phyloP scores from a whole-genome alignment of 2,888 invertebrate species.

The Ephialtes manifestator region DNA sequence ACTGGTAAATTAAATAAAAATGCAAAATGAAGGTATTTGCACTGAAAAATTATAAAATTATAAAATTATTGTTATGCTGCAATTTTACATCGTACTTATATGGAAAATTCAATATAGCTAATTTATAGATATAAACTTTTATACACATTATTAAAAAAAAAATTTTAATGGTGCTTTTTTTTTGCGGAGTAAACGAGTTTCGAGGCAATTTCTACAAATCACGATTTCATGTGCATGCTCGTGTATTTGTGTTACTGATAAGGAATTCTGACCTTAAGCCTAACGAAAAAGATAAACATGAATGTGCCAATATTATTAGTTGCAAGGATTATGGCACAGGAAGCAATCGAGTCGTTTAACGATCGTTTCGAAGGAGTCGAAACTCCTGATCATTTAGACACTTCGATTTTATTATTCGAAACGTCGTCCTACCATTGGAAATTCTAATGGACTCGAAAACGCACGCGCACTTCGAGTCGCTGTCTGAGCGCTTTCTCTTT shows the following conservation, averaged over 20 bases:
- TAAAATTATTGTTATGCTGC: too few relatives aligned
- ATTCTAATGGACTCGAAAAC: conserved; percentile 8
- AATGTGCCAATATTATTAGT: background rate
- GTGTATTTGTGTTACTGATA: conserved; percentile 41
- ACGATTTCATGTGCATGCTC: background rate
- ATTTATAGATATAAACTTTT: too few relatives aligned
- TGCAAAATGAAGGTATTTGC: too few relatives aligned
- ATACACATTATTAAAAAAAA: too few relatives aligned
- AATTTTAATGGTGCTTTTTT: background rate
- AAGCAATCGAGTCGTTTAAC: background rate
- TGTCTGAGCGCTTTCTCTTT: background rate
- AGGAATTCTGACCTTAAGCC: conserved; percentile 21
- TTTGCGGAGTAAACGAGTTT: background rate
- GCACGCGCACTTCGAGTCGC: background rate
- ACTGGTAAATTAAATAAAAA: too few relatives aligned
- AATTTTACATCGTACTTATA: too few relatives aligned
- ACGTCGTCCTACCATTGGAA: background rate
- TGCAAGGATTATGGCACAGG: background rate
- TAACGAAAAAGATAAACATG: background rate
- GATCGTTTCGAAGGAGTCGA: background rate
- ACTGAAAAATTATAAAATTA: too few relatives aligned
- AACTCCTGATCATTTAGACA: background rate
- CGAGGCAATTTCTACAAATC: conserved; percentile 20
- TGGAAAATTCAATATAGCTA: too few relatives aligned
- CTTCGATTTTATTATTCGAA: conserved; percentile 11